Base-by-base conservation (phyloP, 2,797 vertebrate genomes). In the Diceros bicornis region DNA sequence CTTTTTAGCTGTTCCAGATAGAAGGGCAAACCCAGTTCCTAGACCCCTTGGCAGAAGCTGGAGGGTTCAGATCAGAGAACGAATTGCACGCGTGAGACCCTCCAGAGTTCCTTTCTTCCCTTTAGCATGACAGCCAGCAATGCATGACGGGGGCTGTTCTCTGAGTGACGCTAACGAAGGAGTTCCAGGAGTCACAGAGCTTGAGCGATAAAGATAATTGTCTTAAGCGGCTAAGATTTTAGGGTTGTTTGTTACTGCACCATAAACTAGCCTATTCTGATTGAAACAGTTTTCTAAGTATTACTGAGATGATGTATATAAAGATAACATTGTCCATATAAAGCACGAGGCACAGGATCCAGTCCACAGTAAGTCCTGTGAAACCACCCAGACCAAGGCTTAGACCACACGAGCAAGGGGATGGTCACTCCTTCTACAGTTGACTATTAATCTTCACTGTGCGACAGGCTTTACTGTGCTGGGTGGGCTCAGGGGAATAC, bases 291-390 rank as follows among this genome's bases (percentile, higher is more conserved):
- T 41, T 52, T 17, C 6, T 21, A 17, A 88, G 34, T 17, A 44
- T n/a, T 2, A 3, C 4, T 0, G 8, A 23, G 47, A 85, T 8
- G 4, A 18, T 8, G 6, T 37, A 0, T 27, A 18, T 41, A 23
- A 21, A 4, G 75, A 78, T 32, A n/a, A 78, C 75, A 14, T 55
- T 6, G 6, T 7, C 50, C 50, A 52, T 11, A 47, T 47, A 21
- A 4, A 32, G 41, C 44, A 50, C 2, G 8, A 3, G 20, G 61
- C 41, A 4, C 27, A 55, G 83, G 7, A 0, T 12, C 25, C 3
- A 6, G n/a, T 6, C 34, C 64, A 1, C 9, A 4, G 64, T 2
- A 29, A 6, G 64, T 27, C 16, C 23, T 1, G 2, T 0, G n/a
- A 41, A 55, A 18, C 25, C 16, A 2, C 6, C 18, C 9, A 7